Percentiles rank a stretch among this genome's conserved stretches.
Evolutionary conservation across 2,888 invertebrate genomes (phyloP).

Genomic region (Caenorhabditis sp.): DNA sequence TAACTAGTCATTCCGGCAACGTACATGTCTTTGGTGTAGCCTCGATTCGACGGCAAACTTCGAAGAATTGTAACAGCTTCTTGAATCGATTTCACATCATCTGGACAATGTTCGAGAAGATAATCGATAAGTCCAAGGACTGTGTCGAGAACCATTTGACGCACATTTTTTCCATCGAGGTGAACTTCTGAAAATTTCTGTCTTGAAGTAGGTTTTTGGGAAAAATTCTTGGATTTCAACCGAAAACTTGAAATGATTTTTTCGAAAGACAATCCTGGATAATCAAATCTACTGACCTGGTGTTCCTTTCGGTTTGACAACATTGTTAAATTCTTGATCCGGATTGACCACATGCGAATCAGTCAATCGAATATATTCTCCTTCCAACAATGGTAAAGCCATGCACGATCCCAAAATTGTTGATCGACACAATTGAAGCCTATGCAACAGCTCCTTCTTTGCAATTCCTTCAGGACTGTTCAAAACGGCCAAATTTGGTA

Average conservation of each 20-base stretch:
- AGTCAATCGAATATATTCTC: slow-evolving; percentile 73
- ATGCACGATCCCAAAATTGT: slow-evolving; percentile 78
- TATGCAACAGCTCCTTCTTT: slow-evolving; percentile 78
- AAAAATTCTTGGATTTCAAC: no score
- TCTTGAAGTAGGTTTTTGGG: not conserved
- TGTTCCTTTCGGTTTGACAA: slow-evolving; percentile 42
- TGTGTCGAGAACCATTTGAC: slow-evolving; percentile 36
- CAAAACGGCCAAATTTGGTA: slow-evolving; percentile 78
- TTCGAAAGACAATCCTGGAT: not conserved
- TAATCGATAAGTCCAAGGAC: slow-evolving; percentile 38
- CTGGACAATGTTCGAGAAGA: slow-evolving; percentile 36
- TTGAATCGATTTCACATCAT: slow-evolving; percentile 50
- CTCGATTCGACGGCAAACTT: slow-evolving; percentile 43
- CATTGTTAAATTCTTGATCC: slow-evolving; percentile 10
- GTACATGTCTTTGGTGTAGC: slow-evolving; percentile 45
- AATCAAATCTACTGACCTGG: slow-evolving; percentile 13
- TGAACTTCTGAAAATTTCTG: slow-evolving; percentile 18
- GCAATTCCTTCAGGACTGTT: slow-evolving; percentile 73
- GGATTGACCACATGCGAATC: slow-evolving; percentile 47
- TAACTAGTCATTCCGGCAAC: slow-evolving; percentile 34
- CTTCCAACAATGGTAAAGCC: slow-evolving; percentile 80
- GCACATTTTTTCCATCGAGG: slow-evolving; percentile 35
- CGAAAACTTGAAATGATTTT: no score
- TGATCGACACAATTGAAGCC: slow-evolving; percentile 79
- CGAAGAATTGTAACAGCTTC: slow-evolving; percentile 45